A percentile compares a stretch with the other conserved stretches of the same genome.
Evolutionary conservation across 1,140 invertebrate species (phyloP).

Genomic region (Cyclina sinensis): DNA sequence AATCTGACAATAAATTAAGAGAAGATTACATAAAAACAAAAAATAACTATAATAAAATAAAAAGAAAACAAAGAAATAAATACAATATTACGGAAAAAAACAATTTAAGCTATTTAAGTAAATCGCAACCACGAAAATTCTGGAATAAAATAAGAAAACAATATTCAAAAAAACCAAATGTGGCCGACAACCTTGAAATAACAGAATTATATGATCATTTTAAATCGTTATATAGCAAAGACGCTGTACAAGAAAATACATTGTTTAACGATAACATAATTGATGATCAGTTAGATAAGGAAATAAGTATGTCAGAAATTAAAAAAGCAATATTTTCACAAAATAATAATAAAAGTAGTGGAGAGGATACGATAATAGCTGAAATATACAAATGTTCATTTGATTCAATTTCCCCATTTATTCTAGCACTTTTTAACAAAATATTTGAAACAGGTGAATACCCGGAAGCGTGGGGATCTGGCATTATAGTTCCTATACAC

Average conservation of each 20-base stretch:
- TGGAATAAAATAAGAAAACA: background rate
- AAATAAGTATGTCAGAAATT: background rate
- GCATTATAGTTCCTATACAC: background rate
- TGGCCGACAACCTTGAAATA: background rate
- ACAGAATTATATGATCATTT: background rate
- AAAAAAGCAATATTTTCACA: slow-evolving; percentile 13
- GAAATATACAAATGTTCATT: slow-evolving; percentile 7
- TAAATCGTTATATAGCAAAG: background rate
- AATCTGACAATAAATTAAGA: background rate
- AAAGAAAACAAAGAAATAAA: background rate
- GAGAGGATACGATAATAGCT: background rate
- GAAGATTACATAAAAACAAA: background rate
- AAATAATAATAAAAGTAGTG: background rate
- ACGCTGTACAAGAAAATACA: background rate
- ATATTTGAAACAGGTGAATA: slow-evolving; percentile 29
- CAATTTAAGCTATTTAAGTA: background rate
- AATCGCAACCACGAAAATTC: background rate
- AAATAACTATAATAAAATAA: background rate
- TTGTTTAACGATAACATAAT: background rate
- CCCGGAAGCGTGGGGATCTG: background rate
- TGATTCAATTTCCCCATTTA: background rate
- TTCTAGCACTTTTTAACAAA: background rate
- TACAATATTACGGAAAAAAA: background rate
- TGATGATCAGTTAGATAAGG: background rate
- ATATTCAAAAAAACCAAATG: background rate